Evolutionary conservation across 2,797 vertebrate species (phyloP), one percentile per base, ranked within the genome.

Genomic region (Paedocypris micromegethes): DNA sequence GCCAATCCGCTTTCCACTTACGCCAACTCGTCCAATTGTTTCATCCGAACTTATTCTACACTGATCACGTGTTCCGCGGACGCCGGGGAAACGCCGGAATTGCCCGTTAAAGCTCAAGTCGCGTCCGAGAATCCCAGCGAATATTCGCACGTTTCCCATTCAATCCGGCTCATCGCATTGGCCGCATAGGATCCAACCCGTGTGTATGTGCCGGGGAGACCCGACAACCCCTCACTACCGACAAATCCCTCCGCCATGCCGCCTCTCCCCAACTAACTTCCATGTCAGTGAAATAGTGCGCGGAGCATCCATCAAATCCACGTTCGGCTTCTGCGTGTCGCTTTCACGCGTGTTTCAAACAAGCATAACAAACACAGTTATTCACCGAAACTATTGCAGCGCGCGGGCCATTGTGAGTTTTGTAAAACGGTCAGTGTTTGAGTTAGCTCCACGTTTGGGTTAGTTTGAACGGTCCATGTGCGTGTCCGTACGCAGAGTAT

Each of bases 221-320:
- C 58, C 84, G 73, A 88, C 75, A 77, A 87, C 88, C 83, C 80
- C 84, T 82, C 78, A 61, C 65, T 77, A 72, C 72, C 72, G 76
- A 64, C 72, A 71, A 64, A 83, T 82, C 84, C 86, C 77, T 90
- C 88, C 88, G 88, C 88, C 66, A 72, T 77, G 76, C 64, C 73
- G 79, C 87, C 87, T 87, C 85, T 87, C 85, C 85, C 83, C 74
- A 79, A 80, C 82, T 84, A 77, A 82, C 83, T 88, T 83, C 83
- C 78, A 87, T 86, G 63, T 79, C 74, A 73, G 84, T 86, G 65
- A 88, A 87, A 80, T 87, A 83, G 80, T 79, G 42, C 80, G 64
- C 80, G 3, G 3, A 5, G 2, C 70, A 77, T 6, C 58, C 50
- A 51, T 56, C n/a, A 5, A 9, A 5, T 40, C 6, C 38, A 37